phyloP scores from a whole-genome alignment of 2,888 invertebrate species.

The Dynastes hyllus region DNA sequence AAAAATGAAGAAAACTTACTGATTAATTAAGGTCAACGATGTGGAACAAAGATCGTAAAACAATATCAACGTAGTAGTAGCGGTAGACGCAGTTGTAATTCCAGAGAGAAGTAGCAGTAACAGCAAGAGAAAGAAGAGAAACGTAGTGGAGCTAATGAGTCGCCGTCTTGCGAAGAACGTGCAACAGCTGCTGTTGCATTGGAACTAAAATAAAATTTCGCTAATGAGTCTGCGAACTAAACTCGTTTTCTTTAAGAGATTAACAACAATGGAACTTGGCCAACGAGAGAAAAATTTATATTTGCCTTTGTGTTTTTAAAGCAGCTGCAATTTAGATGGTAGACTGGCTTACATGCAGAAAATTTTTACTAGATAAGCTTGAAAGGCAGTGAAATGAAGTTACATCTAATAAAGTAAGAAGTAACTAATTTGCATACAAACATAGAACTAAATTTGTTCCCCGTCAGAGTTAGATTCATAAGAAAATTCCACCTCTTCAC shows the following conservation, averaged over 20 bases:
- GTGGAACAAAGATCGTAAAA: neutral
- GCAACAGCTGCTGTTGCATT: conserved; percentile 55
- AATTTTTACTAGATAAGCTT: too few relatives aligned
- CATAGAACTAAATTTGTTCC: too few relatives aligned
- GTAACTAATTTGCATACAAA: too few relatives aligned
- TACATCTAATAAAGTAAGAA: too few relatives aligned
- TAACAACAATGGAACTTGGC: neutral
- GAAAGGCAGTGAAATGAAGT: too few relatives aligned
- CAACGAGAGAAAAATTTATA: conserved; percentile 7
- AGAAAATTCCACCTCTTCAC: too few relatives aligned
- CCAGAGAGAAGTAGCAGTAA: neutral
- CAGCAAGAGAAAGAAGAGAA: conserved; percentile 3
- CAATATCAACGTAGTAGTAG: neutral
- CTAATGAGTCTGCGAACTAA: conserved; percentile 51
- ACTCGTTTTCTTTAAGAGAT: neutral
- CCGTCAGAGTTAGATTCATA: too few relatives aligned
- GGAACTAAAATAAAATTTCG: conserved; percentile 56
- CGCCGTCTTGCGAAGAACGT: conserved; percentile 20
- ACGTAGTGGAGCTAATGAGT: conserved; percentile 51
- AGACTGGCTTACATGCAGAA: too few relatives aligned
- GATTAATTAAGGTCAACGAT: conserved; percentile 13
- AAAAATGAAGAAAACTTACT: neutral
- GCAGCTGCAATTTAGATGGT: neutral
- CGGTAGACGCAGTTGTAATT: neutral
- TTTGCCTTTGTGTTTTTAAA: neutral